Evolutionary conservation across 2,113 vertebrate genomes (phyloP).

Genomic region (Cavia porcellus): DNA sequence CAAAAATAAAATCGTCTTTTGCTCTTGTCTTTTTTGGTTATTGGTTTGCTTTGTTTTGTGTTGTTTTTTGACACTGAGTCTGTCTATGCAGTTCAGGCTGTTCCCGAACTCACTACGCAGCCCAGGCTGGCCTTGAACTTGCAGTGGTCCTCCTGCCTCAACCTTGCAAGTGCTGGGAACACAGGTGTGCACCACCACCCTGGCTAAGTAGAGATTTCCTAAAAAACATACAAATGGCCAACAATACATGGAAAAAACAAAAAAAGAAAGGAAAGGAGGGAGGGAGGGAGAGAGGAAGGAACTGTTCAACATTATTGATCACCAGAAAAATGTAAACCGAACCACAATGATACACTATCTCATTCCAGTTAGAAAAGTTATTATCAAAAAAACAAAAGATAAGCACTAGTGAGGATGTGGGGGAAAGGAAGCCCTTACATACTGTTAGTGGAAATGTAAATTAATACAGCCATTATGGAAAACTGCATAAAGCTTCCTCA

Average conservation of each 20-base stretch:
- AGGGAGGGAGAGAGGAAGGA: too few species aligned
- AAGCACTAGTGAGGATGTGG: neutral
- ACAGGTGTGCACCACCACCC: neutral
- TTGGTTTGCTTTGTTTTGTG: neutral
- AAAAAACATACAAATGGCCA: neutral
- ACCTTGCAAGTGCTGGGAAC: neutral
- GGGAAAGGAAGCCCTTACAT: neutral
- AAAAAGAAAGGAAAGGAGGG: neutral
- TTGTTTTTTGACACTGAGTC: neutral
- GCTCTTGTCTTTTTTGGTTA: neutral
- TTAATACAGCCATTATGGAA: neutral
- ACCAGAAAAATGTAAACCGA: neutral
- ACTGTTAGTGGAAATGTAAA: neutral
- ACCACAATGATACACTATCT: neutral
- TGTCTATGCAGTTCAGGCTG: neutral
- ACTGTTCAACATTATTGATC: neutral
- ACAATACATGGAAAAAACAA: neutral
- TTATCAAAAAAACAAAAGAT: neutral
- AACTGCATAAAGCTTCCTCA: neutral
- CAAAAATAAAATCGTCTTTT: neutral
- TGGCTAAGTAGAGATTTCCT: neutral
- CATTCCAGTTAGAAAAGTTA: neutral
- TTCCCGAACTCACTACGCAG: neutral
- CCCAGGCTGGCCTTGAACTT: neutral
- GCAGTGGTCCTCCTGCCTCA: neutral